Evolutionary conservation across 2,113 vertebrate genomes (phyloP), one percentile per base, ranked within the genome.

Genomic region (Oryzias javanicus): DNA sequence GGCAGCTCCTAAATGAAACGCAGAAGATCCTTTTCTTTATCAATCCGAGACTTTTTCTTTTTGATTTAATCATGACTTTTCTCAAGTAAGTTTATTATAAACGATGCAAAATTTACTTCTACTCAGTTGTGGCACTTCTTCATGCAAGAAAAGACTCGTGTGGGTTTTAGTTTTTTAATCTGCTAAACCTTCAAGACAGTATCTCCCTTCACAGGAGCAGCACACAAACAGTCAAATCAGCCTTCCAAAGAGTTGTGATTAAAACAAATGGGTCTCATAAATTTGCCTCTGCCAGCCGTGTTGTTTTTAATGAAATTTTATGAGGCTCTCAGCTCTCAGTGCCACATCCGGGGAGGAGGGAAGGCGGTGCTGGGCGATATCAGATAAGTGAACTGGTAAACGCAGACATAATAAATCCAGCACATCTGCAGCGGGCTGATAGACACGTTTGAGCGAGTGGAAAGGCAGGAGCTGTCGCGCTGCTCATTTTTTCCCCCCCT

Each of bases 231-330:
- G 89, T 86, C 84, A 86, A 87, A 88, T 47, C 90, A 88, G 82
- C 89, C 82, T 83, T 72, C 80, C 86, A 86, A 88, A 89, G 87
- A 88, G 86, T 84, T 87, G 87, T 89, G 90, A 93, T 93, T 91
- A 91, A 92, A 93, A 92, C 84, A 91, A 93, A 92, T 89, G 90
- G 88, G 93, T 90, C 95, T 96, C 96, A 96, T 98, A 98, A 97
- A 98, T 98, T 95, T 94, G 93, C 91, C 93, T 95, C 95, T 81
- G 84, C 79, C 58, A 78, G 80, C 86, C 85, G 86, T 90, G 95
- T 95, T 95, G 95, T 94, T 95, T 94, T 95, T 98, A 98, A 98
- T 98, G 95, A 98, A 94, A 95, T 98, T 97, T 98, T 97, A 98
- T 94, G 95, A 96, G 95, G 92, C 94, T 96, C 92, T 80, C 77